Conservation (phyloP, 1,140 invertebrate species). For the Carposina sasakii region DNA sequence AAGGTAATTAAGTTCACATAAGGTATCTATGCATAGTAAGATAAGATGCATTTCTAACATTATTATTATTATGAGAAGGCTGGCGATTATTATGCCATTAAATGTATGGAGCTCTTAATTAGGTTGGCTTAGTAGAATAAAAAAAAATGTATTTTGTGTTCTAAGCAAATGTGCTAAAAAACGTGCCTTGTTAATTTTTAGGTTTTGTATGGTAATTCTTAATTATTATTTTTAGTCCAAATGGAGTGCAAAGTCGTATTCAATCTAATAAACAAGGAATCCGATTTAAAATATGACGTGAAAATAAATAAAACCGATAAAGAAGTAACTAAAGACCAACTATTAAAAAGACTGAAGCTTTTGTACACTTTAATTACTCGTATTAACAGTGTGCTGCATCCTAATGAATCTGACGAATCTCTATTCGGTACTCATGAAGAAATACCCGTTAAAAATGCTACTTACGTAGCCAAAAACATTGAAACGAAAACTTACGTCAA, state of each 20-base stretch:
- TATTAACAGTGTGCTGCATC: conserved; percentile 42
- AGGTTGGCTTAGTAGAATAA: too few relatives aligned
- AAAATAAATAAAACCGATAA: conserved; percentile 27
- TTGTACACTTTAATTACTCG: conserved; percentile 54
- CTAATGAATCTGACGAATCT: conserved; percentile 46
- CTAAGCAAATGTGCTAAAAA: too few relatives aligned
- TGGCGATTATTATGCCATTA: neutral
- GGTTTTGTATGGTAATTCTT: too few relatives aligned
- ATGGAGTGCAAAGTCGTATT: conserved; percentile 61
- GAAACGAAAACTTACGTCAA: conserved; percentile 38
- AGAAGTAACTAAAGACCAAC: conserved; percentile 37
- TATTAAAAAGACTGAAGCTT: conserved; percentile 59
- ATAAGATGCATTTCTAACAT: neutral
- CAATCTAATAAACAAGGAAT: conserved; percentile 38
- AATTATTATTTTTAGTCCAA: conserved; percentile 44
- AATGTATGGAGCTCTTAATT: too few relatives aligned
- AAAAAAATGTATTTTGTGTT: too few relatives aligned
- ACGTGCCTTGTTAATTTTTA: too few relatives aligned
- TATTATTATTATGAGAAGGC: conserved; percentile 3
- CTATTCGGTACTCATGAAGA: conserved; percentile 32
- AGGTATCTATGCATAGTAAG: too few relatives aligned
- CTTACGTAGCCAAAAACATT: conserved; percentile 38
- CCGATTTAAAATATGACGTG: conserved; percentile 38
- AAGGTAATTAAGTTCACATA: conserved; percentile 56
- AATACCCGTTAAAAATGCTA: conserved; percentile 25